phyloP scores from a whole-genome alignment of 2,888 invertebrate species.

The Junonia oenone region DNA sequence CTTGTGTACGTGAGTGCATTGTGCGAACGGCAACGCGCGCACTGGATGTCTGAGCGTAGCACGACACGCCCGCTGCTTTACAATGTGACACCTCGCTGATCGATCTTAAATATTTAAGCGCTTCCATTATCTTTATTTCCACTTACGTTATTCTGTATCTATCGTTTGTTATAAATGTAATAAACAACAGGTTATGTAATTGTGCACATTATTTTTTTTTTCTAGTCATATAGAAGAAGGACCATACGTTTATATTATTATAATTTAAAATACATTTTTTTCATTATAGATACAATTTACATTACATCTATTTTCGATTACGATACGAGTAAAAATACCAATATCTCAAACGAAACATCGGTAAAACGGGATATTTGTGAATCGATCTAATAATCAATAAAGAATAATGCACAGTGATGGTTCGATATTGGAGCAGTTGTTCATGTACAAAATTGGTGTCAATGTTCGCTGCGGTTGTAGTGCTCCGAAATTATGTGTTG shows the following conservation, averaged over 20 bases:
- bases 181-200: no score
- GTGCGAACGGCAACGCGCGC: slow-evolving; percentile 46
- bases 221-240: no score
- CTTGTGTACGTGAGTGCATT: slow-evolving; percentile 71
- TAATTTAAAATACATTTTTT: no score
- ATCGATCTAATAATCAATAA: no score
- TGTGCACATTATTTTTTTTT: no score
- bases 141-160: background rate
- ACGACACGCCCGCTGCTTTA: slow-evolving; percentile 38
- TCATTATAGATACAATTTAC: no score
- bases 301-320: no score
- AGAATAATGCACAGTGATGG: slow-evolving; percentile 35
- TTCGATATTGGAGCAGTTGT: slow-evolving; percentile 47
- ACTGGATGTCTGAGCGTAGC: slow-evolving; percentile 37
- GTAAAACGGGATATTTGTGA: background rate
- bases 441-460: slow-evolving; percentile 72
- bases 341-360: background rate
- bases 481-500: slow-evolving; percentile 75
- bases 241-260: no score
- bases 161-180: background rate
- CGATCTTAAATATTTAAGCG: slow-evolving; percentile 42
- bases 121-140: slow-evolving; percentile 14
- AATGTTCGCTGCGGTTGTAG: slow-evolving; percentile 77
- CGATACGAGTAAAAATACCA: no score
- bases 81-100: slow-evolving; percentile 53